Percentiles rank a stretch among this genome's conserved stretches.
Conservation (phyloP, 1,140 invertebrate species). For the Trachymyrmex cornetzi region DNA sequence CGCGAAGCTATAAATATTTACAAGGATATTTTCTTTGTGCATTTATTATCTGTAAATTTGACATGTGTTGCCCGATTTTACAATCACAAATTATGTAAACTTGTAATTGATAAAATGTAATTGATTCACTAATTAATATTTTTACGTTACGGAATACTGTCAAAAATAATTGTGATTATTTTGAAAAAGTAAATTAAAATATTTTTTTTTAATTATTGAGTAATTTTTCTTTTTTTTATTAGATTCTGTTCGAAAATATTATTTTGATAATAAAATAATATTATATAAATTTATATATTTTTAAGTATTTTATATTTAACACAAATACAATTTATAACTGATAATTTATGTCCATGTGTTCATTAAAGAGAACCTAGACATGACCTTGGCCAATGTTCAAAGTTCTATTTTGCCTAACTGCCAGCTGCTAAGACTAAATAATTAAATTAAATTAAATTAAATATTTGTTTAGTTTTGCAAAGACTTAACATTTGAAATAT, state of each 20-base stretch:
- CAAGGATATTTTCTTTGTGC: neutral
- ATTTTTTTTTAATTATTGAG: neutral
- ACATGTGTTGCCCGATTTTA: neutral
- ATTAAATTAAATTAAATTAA: neutral
- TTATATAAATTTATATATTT: neutral
- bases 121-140: neutral
- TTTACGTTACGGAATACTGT: no score
- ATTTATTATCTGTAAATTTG: constrained; percentile 13
- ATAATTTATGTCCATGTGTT: neutral
- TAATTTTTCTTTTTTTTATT: neutral
- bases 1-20: constrained; percentile 36
- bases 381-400: constrained; percentile 22
- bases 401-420: constrained; percentile 18
- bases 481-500: neutral
- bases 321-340: constrained; percentile 19
- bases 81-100: neutral
- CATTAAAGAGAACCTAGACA: constrained; percentile 2
- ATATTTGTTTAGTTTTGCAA: neutral
- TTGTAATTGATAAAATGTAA: neutral
- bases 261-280: neutral
- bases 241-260: neutral
- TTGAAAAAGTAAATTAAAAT: neutral
- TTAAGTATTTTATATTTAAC: neutral
- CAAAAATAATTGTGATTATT: neutral
- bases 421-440: neutral